Conservation (phyloP, 2,888 invertebrate species). For the Pammene fasciana region DNA sequence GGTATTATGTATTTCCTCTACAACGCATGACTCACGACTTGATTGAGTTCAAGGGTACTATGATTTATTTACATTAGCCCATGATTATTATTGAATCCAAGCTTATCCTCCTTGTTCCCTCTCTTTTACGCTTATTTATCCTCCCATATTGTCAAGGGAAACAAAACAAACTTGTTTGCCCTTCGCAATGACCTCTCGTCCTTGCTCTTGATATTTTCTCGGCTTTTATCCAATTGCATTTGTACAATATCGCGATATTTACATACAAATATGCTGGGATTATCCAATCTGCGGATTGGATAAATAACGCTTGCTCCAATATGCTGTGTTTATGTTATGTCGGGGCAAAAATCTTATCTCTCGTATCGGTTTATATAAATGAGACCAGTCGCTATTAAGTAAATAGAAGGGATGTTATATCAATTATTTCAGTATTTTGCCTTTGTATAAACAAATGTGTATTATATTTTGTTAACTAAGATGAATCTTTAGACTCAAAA, state of each 20-base stretch:
- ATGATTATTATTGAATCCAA: slow-evolving; percentile 31
- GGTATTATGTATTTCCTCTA: slow-evolving; percentile 3
- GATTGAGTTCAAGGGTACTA: slow-evolving; percentile 35
- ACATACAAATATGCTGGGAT: slow-evolving; percentile 34
- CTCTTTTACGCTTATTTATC: slow-evolving; percentile 1
- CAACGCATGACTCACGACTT: slow-evolving; percentile 15
- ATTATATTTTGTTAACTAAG: no score
- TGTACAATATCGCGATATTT: slow-evolving; percentile 36
- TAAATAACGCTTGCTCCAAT: slow-evolving; percentile 26
- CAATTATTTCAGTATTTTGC: neutral
- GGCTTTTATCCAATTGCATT: slow-evolving; percentile 38
- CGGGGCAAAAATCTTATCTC: slow-evolving; percentile 17
- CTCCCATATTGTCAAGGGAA: slow-evolving; percentile 17
- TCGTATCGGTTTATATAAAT: slow-evolving; percentile 15
- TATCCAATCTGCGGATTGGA: slow-evolving; percentile 26
- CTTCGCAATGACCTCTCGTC: slow-evolving; percentile 38
- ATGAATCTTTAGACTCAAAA: no score
- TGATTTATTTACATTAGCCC: slow-evolving; percentile 30
- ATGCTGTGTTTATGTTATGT: slow-evolving; percentile 27
- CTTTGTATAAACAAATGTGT: neutral
- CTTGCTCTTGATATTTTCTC: slow-evolving; percentile 41
- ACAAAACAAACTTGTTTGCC: slow-evolving; percentile 24
- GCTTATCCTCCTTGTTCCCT: slow-evolving; percentile 30
- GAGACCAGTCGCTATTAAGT: neutral
- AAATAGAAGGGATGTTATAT: neutral